phyloP scores from a whole-genome alignment of 2,797 vertebrate genomes.

The Decapterus maruadsi region DNA sequence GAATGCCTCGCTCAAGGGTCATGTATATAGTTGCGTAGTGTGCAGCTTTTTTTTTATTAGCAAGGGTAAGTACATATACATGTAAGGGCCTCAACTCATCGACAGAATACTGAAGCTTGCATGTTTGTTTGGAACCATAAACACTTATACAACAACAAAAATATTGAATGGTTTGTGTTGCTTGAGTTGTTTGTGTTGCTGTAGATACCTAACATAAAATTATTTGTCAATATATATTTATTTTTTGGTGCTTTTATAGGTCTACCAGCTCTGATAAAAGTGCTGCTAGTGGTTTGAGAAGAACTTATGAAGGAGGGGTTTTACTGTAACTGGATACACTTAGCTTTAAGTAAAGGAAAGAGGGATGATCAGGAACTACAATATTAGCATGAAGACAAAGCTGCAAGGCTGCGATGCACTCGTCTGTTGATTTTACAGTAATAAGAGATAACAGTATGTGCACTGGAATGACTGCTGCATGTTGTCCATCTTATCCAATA shows the following conservation, averaged over 20 bases:
- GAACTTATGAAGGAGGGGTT: too few relatives aligned
- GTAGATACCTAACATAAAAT: background rate
- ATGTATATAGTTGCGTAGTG: conserved; percentile 41
- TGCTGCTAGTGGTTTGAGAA: too few relatives aligned
- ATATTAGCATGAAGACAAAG: background rate
- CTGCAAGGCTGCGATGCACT: background rate
- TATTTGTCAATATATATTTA: background rate
- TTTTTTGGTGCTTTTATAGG: too few relatives aligned
- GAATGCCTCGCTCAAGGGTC: conserved; percentile 52
- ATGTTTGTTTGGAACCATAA: conserved; percentile 51
- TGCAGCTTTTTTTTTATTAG: conserved; percentile 35
- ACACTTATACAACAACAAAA: conserved; percentile 14
- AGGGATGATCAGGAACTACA: too few relatives aligned
- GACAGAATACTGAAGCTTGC: conserved; percentile 26
- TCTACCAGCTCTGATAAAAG: too few relatives aligned
- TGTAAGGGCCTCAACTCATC: conserved; percentile 22
- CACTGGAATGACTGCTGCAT: background rate
- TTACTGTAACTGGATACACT: too few relatives aligned
- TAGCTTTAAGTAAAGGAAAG: too few relatives aligned
- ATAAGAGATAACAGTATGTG: background rate
- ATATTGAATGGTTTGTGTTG: background rate
- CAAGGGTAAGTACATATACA: conserved; percentile 55
- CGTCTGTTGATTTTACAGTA: background rate
- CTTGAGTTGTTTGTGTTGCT: background rate
- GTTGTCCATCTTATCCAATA: background rate